A percentile compares a stretch with the other conserved stretches of the same genome.
Conservation (phyloP, 2,797 vertebrate genomes). For the Catostomus latipinnis region DNA sequence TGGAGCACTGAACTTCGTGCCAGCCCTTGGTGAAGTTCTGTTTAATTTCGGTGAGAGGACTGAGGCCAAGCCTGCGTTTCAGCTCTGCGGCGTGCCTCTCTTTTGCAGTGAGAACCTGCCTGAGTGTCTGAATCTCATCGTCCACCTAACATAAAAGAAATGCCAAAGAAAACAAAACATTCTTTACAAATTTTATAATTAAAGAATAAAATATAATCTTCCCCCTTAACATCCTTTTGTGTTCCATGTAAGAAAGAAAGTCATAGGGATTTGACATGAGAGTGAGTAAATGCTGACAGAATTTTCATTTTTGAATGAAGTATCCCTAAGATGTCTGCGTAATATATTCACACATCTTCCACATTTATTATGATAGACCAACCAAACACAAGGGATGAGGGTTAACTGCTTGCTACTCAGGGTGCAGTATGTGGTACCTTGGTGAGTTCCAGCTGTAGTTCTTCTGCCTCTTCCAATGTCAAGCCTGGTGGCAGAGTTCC, state of each 20-base stretch:
- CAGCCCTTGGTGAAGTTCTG: conserved; percentile 91
- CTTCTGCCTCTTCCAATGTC: conserved; percentile 83
- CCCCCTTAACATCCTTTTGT: too few relatives aligned
- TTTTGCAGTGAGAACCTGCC: conserved; percentile 90
- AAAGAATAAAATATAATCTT: neutral
- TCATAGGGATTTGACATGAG: neutral
- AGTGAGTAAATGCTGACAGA: neutral
- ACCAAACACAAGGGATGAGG: neutral
- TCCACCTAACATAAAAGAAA: conserved; percentile 80
- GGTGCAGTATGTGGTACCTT: conserved; percentile 78
- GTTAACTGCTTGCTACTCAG: neutral
- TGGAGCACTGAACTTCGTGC: conserved; percentile 93
- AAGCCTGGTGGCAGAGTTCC: conserved; percentile 75
- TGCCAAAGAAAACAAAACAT: neutral
- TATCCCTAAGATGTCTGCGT: neutral
- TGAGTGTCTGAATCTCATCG: conserved; percentile 92
- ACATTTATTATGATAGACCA: neutral
- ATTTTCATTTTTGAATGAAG: neutral
- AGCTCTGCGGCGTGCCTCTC: conserved; percentile 90
- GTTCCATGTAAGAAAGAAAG: neutral
- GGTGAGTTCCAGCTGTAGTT: conserved; percentile 83
- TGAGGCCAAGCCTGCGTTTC: conserved; percentile 89
- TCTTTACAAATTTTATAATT: neutral
- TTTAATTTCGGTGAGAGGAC: conserved; percentile 86
- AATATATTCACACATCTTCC: neutral